Evolutionary conservation across 1,140 invertebrate species (phyloP).

Genomic region (Maconellicoccus hirsutus): DNA sequence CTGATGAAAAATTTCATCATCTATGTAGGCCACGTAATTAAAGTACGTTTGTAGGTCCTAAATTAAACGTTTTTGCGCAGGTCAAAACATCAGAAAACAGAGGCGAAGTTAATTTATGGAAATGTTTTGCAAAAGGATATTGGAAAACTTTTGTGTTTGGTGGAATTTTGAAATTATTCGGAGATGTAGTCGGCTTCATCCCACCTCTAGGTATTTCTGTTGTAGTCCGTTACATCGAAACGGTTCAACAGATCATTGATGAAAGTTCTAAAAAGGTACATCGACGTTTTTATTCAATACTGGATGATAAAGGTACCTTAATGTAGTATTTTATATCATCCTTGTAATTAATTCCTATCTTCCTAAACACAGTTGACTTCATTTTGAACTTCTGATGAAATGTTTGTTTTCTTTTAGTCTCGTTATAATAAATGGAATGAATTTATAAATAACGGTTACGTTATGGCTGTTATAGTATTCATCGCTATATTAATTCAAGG

Average conservation of each 20-base stretch:
- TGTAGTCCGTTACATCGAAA: slow-evolving; percentile 54
- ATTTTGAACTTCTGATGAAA: background rate
- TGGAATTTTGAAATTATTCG: slow-evolving; percentile 59
- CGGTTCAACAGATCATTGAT: background rate
- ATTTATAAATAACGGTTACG: slow-evolving; percentile 63
- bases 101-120: slow-evolving; percentile 43
- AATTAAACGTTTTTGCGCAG: background rate
- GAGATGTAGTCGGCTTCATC: slow-evolving; percentile 61
- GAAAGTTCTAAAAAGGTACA: background rate
- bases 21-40: no score
- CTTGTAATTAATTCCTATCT: no score
- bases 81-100: background rate
- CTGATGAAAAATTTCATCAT: no score
- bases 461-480: slow-evolving; percentile 58
- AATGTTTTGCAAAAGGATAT: slow-evolving; percentile 52
- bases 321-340: no score
- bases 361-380: no score
- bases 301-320: no score
- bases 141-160: slow-evolving; percentile 60
- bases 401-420: background rate
- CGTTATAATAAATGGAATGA: slow-evolving; percentile 39
- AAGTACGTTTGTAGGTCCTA: no score
- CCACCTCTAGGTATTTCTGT: slow-evolving; percentile 62
- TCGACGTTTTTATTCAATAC: no score
- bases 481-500: slow-evolving; percentile 61